Conservation (phyloP, 2,113 vertebrate genomes). For the Dryoscopus gambensis region DNA sequence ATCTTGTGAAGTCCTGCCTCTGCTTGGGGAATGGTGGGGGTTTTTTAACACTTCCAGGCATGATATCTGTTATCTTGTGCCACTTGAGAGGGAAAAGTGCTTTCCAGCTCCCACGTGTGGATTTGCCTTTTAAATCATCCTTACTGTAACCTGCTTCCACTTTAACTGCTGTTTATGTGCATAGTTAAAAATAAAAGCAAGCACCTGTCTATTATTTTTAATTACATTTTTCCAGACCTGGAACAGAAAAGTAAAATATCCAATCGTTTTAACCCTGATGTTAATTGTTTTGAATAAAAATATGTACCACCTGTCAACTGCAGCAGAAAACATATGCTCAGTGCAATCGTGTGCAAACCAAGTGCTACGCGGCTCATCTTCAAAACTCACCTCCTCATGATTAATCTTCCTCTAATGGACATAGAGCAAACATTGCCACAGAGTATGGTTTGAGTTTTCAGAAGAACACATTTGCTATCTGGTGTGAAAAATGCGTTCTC, state of each 20-base stretch:
- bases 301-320: not conserved
- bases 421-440: not conserved
- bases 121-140: not conserved
- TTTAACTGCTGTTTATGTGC: not conserved
- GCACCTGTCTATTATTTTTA: not conserved
- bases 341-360: not conserved
- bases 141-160: not conserved
- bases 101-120: not conserved
- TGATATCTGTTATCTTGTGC: not conserved
- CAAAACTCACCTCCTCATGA: not conserved
- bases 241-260: not conserved
- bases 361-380: not conserved
- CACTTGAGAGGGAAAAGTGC: not conserved
- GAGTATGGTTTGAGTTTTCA: not conserved
- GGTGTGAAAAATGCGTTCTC: not conserved
- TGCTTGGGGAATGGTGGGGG: accelerated
- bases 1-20: not conserved
- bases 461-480: not conserved
- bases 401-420: not conserved
- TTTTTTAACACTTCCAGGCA: not conserved
- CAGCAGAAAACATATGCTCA: constrained; percentile 8
- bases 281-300: constrained; percentile 28
- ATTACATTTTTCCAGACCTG: not conserved
- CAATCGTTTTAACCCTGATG: not conserved
- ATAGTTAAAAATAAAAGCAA: not conserved